Evolutionary conservation across 2,888 invertebrate genomes (phyloP), one percentile per base, ranked within the genome.

Genomic region (Stenodera caucasica): DNA sequence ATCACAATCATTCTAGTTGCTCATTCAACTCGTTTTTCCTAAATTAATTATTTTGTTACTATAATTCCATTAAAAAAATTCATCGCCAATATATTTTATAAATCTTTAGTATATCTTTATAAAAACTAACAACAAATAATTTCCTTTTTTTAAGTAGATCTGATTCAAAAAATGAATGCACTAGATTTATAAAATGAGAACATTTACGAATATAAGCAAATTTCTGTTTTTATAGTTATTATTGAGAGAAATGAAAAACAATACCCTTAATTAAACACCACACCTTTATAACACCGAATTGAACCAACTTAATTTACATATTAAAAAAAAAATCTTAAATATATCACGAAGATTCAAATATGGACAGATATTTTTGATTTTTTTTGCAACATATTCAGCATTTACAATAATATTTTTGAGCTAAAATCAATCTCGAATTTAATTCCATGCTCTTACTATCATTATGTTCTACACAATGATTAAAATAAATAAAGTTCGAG

Each of bases 1-100:
- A 79, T 80, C 80, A 80, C 80, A 80, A 77, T 79, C 79, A 75
- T 78, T 77, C 64, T 63, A 64, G 68, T 69, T 64, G 60, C 65
- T 66, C 68, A 57, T 52, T 62, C 63, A 64, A 60, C 60, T 57
- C 49, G 9, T 26, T 29, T 32, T 49, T n/a, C n/a, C n/a, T n/a
- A n/a, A n/a, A n/a, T n/a, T n/a, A n/a, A 49, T 23, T 49, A 52
- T 52, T 49, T 53, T 57, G 14, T 35, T 53, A n/a, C 35, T 32
- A 57, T 49, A 40, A 15, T 23, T 14, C 35, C n/a, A 60, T 58
- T 40, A 56, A 55, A 58, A 55, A 30, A 62, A 68, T 66, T 62
- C 70, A 75, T 73, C 73, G 73, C 72, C 73, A 72, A 75, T 72
- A 75, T 72, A 71, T 60, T 67, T 70, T 70, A 72, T 65, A 72